Evolutionary conservation across 2,113 vertebrate genomes (phyloP).

Genomic region (Calonectris borealis): DNA sequence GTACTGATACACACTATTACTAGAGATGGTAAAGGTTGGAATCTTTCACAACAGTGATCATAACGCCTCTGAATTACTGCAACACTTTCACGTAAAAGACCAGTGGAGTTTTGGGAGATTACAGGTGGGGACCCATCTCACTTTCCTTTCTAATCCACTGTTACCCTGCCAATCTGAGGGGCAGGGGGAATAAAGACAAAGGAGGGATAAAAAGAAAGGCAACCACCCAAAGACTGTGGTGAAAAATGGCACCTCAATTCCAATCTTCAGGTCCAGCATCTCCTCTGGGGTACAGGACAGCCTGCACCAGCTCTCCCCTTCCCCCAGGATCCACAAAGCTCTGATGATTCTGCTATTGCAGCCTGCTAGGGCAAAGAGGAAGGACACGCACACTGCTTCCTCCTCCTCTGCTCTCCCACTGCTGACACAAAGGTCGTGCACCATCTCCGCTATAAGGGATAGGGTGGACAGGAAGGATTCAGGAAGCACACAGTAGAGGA

Average conservation of each 20-base stretch:
- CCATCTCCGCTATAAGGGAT: accelerated
- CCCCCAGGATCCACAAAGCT: not conserved
- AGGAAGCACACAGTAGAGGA: not conserved
- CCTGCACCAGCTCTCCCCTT: not conserved
- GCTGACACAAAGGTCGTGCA: not conserved
- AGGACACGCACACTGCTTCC: not conserved
- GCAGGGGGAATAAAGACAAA: not conserved
- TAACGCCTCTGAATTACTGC: not conserved
- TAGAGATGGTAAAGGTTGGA: not conserved
- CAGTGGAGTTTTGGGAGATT: not conserved
- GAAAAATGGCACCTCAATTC: not conserved
- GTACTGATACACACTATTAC: not conserved
- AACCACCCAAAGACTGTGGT: not conserved
- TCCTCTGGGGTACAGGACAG: not conserved
- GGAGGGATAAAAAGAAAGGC: not conserved
- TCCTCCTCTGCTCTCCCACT: not conserved
- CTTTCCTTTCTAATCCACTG: not conserved
- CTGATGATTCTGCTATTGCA: not conserved
- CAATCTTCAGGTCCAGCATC: not conserved
- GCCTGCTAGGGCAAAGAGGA: not conserved
- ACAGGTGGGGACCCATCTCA: not conserved
- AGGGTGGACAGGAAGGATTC: not conserved
- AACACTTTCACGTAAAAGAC: not conserved
- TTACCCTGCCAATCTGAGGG: not conserved
- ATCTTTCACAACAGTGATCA: not conserved